phyloP scores from a whole-genome alignment of 2,797 vertebrate genomes.

The Natrix natrix region DNA sequence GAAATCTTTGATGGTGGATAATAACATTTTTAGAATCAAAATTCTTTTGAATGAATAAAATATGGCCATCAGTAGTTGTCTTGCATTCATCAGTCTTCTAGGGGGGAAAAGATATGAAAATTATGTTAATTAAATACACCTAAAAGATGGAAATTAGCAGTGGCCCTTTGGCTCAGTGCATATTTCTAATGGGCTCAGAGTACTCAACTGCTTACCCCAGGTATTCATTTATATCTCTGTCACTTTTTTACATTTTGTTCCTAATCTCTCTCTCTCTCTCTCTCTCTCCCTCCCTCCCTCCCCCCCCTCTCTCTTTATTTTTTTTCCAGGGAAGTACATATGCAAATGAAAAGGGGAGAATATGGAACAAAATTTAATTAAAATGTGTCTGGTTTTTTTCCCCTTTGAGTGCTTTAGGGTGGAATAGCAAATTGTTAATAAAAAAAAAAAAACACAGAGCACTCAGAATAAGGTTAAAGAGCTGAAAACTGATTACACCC shows the following conservation, averaged over 20 bases:
- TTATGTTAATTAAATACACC: constrained; percentile 29
- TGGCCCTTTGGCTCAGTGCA: constrained; percentile 8
- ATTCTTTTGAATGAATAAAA: constrained; percentile 14
- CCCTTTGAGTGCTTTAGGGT: constrained; percentile 62
- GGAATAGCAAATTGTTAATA: constrained; percentile 67
- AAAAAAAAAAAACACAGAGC: constrained; percentile 37
- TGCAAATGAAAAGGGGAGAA: constrained; percentile 60
- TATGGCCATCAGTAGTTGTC: neutral
- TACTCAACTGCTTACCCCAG: constrained; percentile 16
- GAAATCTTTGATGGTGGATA: neutral
- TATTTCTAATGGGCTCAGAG: constrained; percentile 21
- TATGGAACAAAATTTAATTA: constrained; percentile 67
- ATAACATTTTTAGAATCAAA: neutral
- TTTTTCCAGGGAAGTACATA: constrained; percentile 60
- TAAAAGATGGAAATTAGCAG: constrained; percentile 27
- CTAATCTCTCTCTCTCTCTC: constrained; percentile 41
- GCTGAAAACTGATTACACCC: constrained; percentile 61
- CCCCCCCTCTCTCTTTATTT: constrained; percentile 52
- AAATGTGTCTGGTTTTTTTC: constrained; percentile 68
- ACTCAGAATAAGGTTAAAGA: constrained; percentile 69
- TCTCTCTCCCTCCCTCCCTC: constrained; percentile 30
- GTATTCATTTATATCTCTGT: constrained; percentile 55
- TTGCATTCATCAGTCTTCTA: constrained; percentile 8
- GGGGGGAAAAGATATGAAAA: neutral
- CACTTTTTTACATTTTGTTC: constrained; percentile 54